Conservation (phyloP, 2,113 vertebrate genomes). For the Mirounga angustirostris region DNA sequence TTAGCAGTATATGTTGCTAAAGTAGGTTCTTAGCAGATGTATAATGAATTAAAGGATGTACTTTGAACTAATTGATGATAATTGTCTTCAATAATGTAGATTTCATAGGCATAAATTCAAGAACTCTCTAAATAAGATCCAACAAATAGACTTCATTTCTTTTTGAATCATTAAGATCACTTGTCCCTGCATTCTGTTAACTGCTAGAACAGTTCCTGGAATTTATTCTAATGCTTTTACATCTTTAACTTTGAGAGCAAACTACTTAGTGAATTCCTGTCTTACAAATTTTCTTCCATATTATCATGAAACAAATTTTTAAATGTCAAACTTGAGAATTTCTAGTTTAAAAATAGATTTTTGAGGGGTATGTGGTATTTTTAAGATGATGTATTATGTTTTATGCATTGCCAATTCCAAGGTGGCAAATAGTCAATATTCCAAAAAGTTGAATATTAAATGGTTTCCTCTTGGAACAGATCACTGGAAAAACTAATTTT, state of each 20-base stretch:
- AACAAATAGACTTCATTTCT: neutral
- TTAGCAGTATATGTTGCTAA: neutral
- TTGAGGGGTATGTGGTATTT: neutral
- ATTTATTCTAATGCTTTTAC: neutral
- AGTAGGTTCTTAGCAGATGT: neutral
- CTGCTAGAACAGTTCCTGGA: neutral
- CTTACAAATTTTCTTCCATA: neutral
- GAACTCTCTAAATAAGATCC: neutral
- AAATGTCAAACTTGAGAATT: neutral
- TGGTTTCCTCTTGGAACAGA: neutral
- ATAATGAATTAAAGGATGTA: neutral
- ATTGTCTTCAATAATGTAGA: conserved; percentile 25
- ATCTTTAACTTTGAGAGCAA: neutral
- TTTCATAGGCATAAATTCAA: conserved; percentile 5
- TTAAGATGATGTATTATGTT: neutral
- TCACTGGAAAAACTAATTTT: neutral
- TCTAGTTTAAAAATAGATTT: neutral
- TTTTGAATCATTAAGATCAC: neutral
- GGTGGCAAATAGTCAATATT: neutral
- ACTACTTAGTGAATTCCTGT: neutral
- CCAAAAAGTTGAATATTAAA: neutral
- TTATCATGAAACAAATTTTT: neutral
- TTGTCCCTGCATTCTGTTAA: neutral
- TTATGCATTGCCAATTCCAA: neutral
- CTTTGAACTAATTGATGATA: conserved; percentile 21